Percentiles rank a stretch among this genome's conserved stretches.
Evolutionary conservation across 2,797 vertebrate species (phyloP).

Genomic region (Gymnoscopelus microlampas): DNA sequence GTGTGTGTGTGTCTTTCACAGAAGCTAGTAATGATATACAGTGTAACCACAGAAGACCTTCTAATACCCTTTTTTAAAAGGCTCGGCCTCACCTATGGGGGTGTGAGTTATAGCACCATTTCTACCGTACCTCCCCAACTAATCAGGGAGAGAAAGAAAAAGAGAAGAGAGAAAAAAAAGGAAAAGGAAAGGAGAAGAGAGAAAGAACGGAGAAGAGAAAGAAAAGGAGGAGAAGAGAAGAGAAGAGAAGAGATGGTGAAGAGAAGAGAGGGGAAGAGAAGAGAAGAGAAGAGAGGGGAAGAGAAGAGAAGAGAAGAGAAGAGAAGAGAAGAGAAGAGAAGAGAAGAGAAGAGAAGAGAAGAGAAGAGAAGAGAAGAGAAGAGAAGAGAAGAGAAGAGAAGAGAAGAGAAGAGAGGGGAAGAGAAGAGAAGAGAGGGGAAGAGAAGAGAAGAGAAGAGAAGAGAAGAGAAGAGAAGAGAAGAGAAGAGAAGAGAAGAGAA

Average conservation of each 20-base stretch:
- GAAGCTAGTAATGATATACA: constrained; percentile 4
- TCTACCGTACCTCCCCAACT: not conserved
- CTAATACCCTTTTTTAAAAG: constrained; percentile 1
- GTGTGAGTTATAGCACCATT: constrained; percentile 1
- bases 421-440: too few relatives aligned
- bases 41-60: not conserved
- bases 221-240: too few relatives aligned
- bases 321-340: too few relatives aligned
- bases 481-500: not conserved
- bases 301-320: not conserved
- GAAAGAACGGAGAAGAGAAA: too few relatives aligned
- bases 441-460: too few relatives aligned
- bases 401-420: not conserved
- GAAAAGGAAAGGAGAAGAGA: not conserved
- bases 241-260: not conserved
- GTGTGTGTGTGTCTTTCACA: not conserved
- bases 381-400: too few relatives aligned
- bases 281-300: too few relatives aligned
- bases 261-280: too few relatives aligned
- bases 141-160: not conserved
- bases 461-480: not conserved
- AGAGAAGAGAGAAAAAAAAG: not conserved
- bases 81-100: not conserved
- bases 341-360: too few relatives aligned
- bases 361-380: not conserved